Base-by-base conservation (phyloP, 2,888 invertebrate genomes). In the Cerastis rubricosa region DNA sequence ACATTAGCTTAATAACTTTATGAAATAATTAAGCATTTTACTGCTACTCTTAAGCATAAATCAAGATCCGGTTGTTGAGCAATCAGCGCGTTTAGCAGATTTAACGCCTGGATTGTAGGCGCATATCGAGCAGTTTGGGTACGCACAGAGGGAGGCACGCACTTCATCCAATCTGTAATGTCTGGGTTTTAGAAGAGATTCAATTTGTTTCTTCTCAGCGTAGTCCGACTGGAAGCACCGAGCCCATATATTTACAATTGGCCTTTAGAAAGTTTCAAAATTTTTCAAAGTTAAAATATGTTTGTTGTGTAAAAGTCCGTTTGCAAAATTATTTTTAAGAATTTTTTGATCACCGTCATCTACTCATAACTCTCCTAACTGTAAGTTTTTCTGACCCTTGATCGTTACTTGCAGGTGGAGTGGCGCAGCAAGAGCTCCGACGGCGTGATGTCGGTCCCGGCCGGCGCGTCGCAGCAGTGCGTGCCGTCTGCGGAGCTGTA, bases 391-490 rank as follows among this genome's bases (percentile, higher is more conserved):
- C n/a, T 54, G n/a, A 9, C 22, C 9, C 22, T 51, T 5, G 25
- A 57, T 17, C 57, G 57, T 0, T 5, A 7, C 11, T 0, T 40
- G 35, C 90, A 97, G 97, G 93, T 97, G 84, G 94, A 94, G n/a
- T 97, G 97, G 91, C 90, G 88, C 65, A 90, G 91, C 65, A 85
- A 83, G 5, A 84, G 85, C 0, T 84, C 89, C 1, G 63, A 68
- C 1, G 95, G 94, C 74, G 87, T 88, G 80, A 75, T 97, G 57
- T 49, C 94, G 8, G 93, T 98, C 68, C 95, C 96, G 0, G 97
- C 97, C 67, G 99, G 99, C 1, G 96, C 97, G 0, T 22, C 51
- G 6, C 29, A 98, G 98, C 97, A 98, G 89, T 99, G 99, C 93
- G 97, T 99, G 64, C 97, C 98, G 4, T 93, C 97, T 3, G 97